A percentile compares a stretch with the other conserved stretches of the same genome.
phyloP scores from a whole-genome alignment of 2,797 vertebrate species.

The Prionace glauca region DNA sequence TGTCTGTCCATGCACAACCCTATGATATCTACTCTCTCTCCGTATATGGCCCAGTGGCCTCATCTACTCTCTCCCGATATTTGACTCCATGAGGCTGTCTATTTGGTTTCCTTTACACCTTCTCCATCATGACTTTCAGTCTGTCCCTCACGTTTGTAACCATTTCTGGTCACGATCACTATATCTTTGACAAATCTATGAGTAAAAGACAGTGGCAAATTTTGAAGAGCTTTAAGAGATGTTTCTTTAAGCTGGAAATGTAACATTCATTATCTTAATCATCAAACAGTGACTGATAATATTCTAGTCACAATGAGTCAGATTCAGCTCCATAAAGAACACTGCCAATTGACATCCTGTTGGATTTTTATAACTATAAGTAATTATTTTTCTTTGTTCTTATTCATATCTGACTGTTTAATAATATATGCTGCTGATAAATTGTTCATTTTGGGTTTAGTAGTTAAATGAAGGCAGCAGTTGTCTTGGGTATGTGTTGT shows the following conservation, averaged over 20 bases:
- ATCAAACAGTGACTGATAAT: neutral
- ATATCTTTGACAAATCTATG: neutral
- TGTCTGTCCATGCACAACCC: too few relatives aligned
- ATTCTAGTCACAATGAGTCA: neutral
- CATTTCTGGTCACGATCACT: neutral
- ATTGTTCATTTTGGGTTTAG: neutral
- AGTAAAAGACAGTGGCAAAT: neutral
- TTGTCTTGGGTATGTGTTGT: neutral
- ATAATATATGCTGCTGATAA: neutral
- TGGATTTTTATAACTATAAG: neutral
- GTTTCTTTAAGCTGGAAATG: neutral
- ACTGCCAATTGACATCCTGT: too few relatives aligned
- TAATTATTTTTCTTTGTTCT: neutral
- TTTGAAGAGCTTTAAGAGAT: neutral
- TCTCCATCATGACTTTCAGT: neutral
- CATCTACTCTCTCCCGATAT: neutral
- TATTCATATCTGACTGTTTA: neutral
- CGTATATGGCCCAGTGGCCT: neutral
- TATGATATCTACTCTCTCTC: neutral
- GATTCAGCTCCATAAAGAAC: neutral
- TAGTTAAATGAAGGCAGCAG: neutral
- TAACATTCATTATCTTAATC: neutral
- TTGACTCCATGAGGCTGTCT: neutral
- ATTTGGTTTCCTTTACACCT: neutral
- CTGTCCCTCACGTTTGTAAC: neutral